Base-by-base conservation (phyloP, 2,113 vertebrate species). In the Coptodon bakossiorum region DNA sequence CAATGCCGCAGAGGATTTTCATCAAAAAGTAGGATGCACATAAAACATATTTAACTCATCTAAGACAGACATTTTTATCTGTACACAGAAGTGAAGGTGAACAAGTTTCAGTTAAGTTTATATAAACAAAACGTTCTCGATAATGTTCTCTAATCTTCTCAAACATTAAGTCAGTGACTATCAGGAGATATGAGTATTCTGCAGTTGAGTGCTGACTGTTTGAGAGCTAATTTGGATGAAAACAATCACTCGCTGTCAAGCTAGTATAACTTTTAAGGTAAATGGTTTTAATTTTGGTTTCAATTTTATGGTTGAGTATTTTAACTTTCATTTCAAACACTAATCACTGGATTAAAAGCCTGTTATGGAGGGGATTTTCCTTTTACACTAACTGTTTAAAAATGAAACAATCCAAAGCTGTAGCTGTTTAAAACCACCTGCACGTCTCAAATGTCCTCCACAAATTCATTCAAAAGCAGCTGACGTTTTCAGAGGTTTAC, bases 261-360 rank as follows among this genome's bases (percentile, higher is more conserved):
- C 73, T 52, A 78, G 45, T 78, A 52, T 34, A 34, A 78, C 31
- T n/a, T 22, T 84, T 87, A 80, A 76, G 71, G 76, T 84, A 50
- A 38, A 31, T 36, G 52, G 40, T 68, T 85, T 89, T 34, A 81
- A 43, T 88, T 94, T 91, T 87, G 88, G 86, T 88, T 92, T 50
- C 56, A 8, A 43, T 71, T 86, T 84, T 38, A 82, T 31, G 80
- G 31, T 43, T 3, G 11, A 50, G 22, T 29, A 40, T 71, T 84
- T 87, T 31, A 16, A 61, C 84, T 89, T 91, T 88, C 31, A 73
- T 27, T 86, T 85, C 3, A 59, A 43, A 54, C 19, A 19, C 29
- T 54, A 36, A 34, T 45, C 7, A 31, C 12, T 36, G 6, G 12
- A 88, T 81, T 71, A 81, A 88, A 86, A 80, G 45, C 22, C 9